Percentiles rank a stretch among this genome's conserved stretches.
phyloP scores from a whole-genome alignment of 1,140 invertebrate species.

The Platyscapa corneri region DNA sequence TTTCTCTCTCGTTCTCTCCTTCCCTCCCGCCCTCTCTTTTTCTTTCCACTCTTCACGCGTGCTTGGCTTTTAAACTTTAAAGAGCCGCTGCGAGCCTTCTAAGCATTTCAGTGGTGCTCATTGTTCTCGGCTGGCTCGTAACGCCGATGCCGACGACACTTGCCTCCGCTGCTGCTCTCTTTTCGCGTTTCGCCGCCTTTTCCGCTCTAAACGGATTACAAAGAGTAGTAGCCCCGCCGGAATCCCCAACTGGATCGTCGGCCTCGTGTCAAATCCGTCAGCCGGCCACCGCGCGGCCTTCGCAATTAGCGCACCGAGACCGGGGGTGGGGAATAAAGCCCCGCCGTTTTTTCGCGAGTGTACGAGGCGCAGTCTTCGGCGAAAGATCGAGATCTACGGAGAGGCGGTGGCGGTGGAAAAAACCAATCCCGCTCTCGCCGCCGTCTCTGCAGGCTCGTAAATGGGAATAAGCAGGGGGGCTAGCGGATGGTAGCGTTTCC shows the following conservation, averaged over 20 bases:
- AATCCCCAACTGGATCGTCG: background rate
- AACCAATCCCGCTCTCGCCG: background rate
- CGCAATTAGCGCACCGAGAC: background rate
- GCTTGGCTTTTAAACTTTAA: conserved; percentile 73
- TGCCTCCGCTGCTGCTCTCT: background rate
- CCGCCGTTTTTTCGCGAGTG: too few relatives aligned
- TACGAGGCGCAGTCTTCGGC: background rate
- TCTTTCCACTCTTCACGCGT: conserved; percentile 35
- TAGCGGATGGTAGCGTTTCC: conserved; percentile 46
- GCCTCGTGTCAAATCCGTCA: background rate
- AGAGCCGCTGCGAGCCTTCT: conserved; percentile 63
- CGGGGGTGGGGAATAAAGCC: background rate
- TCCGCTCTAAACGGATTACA: background rate
- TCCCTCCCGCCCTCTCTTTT: background rate
- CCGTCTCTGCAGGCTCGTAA: background rate
- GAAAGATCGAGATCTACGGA: too few relatives aligned
- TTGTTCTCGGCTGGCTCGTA: conserved; percentile 30
- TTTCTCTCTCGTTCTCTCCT: conserved; percentile 38
- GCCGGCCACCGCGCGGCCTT: background rate
- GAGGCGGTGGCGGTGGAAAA: too few relatives aligned
- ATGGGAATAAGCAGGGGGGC: background rate
- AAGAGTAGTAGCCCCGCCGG: background rate
- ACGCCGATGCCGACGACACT: background rate
- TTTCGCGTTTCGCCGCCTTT: background rate
- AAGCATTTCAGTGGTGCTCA: conserved; percentile 66